phyloP scores from a whole-genome alignment of 2,113 vertebrate species.

The Zosterops hypoxanthus region DNA sequence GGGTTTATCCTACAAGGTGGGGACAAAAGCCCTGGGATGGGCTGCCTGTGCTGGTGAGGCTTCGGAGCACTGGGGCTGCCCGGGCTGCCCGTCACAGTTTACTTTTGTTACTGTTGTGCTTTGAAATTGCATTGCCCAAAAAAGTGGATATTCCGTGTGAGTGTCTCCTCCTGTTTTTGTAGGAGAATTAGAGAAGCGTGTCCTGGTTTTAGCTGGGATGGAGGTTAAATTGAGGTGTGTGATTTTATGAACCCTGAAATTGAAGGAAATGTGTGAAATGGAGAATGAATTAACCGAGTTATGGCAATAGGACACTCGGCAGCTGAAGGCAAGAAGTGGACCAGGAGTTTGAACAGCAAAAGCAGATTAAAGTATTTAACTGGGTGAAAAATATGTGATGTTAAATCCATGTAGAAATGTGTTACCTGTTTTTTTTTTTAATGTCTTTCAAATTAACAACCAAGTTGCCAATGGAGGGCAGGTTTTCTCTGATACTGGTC shows the following conservation, averaged over 20 bases:
- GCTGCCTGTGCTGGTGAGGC: background rate
- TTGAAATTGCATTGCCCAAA: background rate
- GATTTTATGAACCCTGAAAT: background rate
- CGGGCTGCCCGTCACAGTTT: background rate
- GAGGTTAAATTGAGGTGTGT: background rate
- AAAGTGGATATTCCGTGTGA: background rate
- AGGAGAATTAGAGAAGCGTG: background rate
- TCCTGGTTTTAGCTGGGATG: background rate
- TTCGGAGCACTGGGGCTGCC: background rate
- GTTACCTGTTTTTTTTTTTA: background rate
- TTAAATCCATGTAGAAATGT: background rate
- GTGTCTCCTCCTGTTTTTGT: background rate
- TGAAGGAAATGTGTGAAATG: background rate
- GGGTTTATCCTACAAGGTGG: accelerated
- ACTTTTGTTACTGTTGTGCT: background rate
- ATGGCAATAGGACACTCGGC: background rate
- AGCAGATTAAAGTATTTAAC: background rate
- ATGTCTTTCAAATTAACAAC: background rate
- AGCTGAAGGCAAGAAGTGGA: background rate
- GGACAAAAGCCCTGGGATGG: background rate
- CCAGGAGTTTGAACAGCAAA: background rate
- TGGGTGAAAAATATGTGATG: background rate
- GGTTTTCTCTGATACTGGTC: background rate
- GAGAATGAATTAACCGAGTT: background rate
- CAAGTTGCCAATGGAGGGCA: background rate